Evolutionary conservation across 2,113 vertebrate species (phyloP).

Genomic region (Talpa occidentalis): DNA sequence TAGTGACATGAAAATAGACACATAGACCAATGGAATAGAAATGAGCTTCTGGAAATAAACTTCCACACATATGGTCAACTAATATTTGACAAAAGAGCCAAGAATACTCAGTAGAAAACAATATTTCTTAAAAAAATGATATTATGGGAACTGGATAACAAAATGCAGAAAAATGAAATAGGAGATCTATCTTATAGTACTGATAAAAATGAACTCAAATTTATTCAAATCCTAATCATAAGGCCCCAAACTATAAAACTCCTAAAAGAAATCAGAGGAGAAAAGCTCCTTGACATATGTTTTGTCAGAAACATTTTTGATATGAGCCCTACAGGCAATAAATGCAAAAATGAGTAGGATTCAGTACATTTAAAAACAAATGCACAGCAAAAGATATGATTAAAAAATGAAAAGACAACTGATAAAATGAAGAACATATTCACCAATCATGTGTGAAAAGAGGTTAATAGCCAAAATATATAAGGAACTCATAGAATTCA

Average conservation of each 20-base stretch:
- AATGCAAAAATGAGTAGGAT: not conserved
- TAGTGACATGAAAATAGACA: not conserved
- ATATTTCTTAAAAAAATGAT: not conserved
- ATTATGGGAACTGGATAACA: not conserved
- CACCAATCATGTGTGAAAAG: not conserved
- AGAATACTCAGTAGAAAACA: not conserved
- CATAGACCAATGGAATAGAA: not conserved
- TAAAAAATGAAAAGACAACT: not conserved
- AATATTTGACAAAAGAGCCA: not conserved
- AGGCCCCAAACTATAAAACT: not conserved
- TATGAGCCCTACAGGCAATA: not conserved
- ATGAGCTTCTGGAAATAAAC: not conserved
- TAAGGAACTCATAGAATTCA: not conserved
- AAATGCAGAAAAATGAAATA: not conserved
- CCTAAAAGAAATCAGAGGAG: not conserved
- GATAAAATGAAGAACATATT: not conserved
- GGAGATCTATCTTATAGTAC: not conserved
- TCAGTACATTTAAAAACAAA: not conserved
- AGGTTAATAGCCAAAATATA: not conserved
- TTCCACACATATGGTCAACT: not conserved
- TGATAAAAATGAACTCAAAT: not conserved
- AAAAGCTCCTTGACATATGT: not conserved
- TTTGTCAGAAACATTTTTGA: not conserved
- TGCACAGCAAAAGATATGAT: not conserved
- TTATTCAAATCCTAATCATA: not conserved